Base-by-base conservation (phyloP, 2,888 invertebrate genomes). In the Eilema caniola region DNA sequence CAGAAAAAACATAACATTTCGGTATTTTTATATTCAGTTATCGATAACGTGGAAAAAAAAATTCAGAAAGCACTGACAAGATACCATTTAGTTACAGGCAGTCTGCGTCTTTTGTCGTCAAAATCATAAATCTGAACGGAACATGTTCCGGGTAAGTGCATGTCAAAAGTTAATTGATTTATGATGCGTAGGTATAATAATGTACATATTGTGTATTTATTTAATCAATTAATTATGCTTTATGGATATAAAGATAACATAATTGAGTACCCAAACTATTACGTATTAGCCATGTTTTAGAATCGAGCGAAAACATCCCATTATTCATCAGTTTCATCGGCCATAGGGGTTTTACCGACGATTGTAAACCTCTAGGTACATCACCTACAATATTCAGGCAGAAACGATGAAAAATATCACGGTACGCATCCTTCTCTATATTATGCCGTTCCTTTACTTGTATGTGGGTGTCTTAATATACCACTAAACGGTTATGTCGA, bases 401-500 rank as follows among this genome's bases (percentile, higher is more conserved):
- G 24, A 12, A 57, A 24, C 20, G 11, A 57, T 23, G n/a, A 57
- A 59, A 33, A 62, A 41, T 56, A 56, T 65, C 16, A 53, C 31
- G 3, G 23, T 56, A 16, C 56, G 31, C 53, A 20, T 47, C 20
- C 25, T 56, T 31, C n/a, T 14, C 56, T 23, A 23, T 8, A 31
- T 56, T 31, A 65, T 61, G 59, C 16, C 23, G 28, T 60, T 20
- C 53, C 24, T 25, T 25, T 14, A 23, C 8, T 59, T 60, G 60
- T 23, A n/a, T 60, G 37, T 16, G 60, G 59, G 64, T 59, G 14
- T 60, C 59, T n/a, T 60, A 33, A 33, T 61, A 47, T 24, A 24
- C 23, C 16, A 60, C 64, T 65, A 61, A 60, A 69, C 57, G 64
- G 31, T 61, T 60, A 64, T 69, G 31, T 33, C 24, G 47, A 65